Conservation (phyloP, 2,888 invertebrate species). For the Pristionchus exspectatus region DNA sequence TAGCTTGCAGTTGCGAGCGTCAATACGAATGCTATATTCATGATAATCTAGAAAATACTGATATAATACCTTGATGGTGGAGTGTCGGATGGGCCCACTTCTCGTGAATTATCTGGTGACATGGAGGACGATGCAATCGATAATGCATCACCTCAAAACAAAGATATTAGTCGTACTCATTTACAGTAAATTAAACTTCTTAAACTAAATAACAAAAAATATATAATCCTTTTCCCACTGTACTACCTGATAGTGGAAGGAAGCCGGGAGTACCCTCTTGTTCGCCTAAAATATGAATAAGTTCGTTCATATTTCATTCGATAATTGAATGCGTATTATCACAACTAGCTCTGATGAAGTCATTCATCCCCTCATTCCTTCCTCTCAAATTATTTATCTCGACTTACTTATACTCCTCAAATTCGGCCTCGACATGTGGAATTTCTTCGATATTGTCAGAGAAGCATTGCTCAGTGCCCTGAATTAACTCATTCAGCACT, state of each 20-base stretch:
- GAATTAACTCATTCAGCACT: neutral
- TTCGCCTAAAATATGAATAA: conserved; percentile 14
- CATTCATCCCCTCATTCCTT: neutral
- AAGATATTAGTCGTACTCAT: too few relatives aligned
- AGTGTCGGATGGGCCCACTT: neutral
- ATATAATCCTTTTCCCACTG: too few relatives aligned
- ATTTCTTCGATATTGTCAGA: conserved; percentile 55
- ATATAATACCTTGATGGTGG: conserved; percentile 30
- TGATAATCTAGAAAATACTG: too few relatives aligned
- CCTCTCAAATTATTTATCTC: neutral
- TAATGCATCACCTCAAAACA: neutral
- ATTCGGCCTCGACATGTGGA: conserved; percentile 39
- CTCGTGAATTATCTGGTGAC: neutral
- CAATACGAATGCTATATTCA: too few relatives aligned
- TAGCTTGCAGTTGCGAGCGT: too few relatives aligned
- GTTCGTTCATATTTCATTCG: too few relatives aligned
- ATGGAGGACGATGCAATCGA: conserved; percentile 44
- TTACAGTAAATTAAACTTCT: too few relatives aligned
- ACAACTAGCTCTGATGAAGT: neutral
- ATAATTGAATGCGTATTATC: too few relatives aligned
- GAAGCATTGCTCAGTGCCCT: conserved; percentile 55
- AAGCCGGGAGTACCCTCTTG: conserved; percentile 48
- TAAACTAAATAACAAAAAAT: too few relatives aligned
- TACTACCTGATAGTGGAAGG: conserved; percentile 29
- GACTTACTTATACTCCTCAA: conserved; percentile 53